phyloP scores from a whole-genome alignment of 2,113 vertebrate species.

The Ophthalmolycus amberensis region DNA sequence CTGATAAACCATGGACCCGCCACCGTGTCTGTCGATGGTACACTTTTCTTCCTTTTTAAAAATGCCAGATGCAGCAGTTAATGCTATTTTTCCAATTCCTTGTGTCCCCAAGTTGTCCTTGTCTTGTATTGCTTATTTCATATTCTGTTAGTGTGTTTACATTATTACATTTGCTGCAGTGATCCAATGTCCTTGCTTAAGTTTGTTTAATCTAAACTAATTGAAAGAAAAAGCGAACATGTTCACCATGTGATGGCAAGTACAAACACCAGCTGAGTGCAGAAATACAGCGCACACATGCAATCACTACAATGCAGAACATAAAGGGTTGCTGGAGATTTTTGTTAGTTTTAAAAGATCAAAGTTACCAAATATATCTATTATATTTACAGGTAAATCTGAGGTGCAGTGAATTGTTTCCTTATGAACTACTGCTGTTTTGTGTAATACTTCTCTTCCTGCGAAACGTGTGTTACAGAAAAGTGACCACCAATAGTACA shows the following conservation, averaged over 20 bases:
- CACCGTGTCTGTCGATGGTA: not conserved
- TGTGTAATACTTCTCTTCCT: not conserved
- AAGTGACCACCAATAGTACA: not conserved
- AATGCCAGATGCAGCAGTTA: not conserved
- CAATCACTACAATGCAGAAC: too few relatives aligned
- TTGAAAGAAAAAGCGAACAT: not conserved
- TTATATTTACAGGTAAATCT: not conserved
- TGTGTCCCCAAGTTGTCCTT: not conserved
- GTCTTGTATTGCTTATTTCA: not conserved
- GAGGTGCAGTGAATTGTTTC: too few relatives aligned
- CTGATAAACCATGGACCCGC: not conserved
- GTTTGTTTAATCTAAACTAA: not conserved
- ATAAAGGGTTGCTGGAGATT: too few relatives aligned
- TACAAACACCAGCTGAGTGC: not conserved
- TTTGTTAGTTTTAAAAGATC: not conserved
- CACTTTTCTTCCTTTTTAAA: not conserved
- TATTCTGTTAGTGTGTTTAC: not conserved
- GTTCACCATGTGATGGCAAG: not conserved
- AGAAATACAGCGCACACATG: not conserved
- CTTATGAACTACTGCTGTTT: too few relatives aligned
- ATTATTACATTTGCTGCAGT: not conserved
- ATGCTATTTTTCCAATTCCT: not conserved
- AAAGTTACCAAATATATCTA: not conserved
- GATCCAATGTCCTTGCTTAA: slow-evolving; percentile 1
- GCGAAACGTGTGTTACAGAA: not conserved